These are phyloP conservation scores for Sesia bembeciformis DNA, from an alignment of 2,888 invertebrate genomes.

Conservation along the genomic window DNA sequence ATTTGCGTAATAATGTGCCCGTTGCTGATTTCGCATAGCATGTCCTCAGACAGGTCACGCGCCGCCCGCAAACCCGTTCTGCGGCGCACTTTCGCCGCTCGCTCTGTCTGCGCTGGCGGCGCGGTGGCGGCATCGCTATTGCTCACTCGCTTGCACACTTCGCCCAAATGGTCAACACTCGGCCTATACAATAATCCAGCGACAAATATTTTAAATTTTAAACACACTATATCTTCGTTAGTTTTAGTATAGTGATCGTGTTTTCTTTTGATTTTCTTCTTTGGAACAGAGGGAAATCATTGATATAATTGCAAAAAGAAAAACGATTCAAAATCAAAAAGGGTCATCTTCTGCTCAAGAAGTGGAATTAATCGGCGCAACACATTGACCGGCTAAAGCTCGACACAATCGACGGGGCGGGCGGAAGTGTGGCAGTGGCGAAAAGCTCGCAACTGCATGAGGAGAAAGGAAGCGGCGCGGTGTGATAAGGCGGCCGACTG, in stretches of 20 bases:
- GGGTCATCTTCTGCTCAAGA: constrained; percentile 17
- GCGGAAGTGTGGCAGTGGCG: constrained; percentile 71
- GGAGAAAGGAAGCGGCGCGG: constrained; percentile 71
- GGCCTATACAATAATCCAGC: too few species aligned
- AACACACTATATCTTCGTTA: too few species aligned
- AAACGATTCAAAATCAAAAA: too few species aligned
- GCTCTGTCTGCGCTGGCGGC: constrained; percentile 40
- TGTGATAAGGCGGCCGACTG: constrained; percentile 68
- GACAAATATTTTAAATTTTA: too few species aligned
- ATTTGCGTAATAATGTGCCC: neutral
- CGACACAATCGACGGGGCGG: constrained; percentile 56
- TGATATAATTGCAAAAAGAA: too few species aligned
- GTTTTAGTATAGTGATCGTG: too few species aligned
- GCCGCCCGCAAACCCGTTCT: constrained; percentile 61
- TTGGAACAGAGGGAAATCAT: too few species aligned
- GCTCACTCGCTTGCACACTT: constrained; percentile 43
- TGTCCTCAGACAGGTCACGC: constrained; percentile 71
- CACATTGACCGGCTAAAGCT: constrained; percentile 57
- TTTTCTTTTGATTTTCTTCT: too few species aligned
- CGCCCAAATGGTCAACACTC: constrained; percentile 6
- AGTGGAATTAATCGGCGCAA: constrained; percentile 36
- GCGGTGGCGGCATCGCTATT: constrained; percentile 22
- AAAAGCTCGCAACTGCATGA: constrained; percentile 72
- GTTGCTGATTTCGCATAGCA: constrained; percentile 22
- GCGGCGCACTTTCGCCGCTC: constrained; percentile 65